Percentiles rank a stretch among this genome's conserved stretches.
These are phyloP conservation scores for Crotalus horridus DNA, from an alignment of 2,113 vertebrate genomes.

Conservation along the genomic window DNA sequence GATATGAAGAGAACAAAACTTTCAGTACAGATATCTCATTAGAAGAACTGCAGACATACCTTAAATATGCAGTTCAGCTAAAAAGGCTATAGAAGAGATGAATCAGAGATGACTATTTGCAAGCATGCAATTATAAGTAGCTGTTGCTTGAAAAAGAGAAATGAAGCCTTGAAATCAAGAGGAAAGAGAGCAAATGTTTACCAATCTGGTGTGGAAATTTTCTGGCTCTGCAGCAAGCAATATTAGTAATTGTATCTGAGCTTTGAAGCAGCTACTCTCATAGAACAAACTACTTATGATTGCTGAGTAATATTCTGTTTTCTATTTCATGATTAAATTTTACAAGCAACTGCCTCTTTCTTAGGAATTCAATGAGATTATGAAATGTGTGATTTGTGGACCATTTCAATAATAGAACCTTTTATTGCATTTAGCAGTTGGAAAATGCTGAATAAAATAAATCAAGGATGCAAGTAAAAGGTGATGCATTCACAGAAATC, in stretches of 20 bases:
- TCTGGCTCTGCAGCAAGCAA: not conserved
- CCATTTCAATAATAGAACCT: not conserved
- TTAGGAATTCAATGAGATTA: not conserved
- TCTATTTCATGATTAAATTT: not conserved
- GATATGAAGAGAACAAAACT: not conserved
- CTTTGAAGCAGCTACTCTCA: not conserved
- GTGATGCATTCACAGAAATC: not conserved
- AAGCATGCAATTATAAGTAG: no score
- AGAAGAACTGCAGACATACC: not conserved
- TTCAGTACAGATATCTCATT: not conserved
- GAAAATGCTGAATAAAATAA: slow-evolving; percentile 4
- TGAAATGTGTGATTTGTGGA: not conserved
- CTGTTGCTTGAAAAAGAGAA: not conserved
- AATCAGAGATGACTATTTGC: not conserved
- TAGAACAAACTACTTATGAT: not conserved
- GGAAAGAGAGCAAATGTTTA: not conserved
- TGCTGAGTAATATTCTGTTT: not conserved
- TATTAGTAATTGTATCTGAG: not conserved
- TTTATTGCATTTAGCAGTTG: not conserved
- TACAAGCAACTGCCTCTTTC: not conserved
- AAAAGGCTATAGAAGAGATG: not conserved
- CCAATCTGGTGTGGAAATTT: not conserved
- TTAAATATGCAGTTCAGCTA: not conserved
- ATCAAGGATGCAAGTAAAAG: not conserved
- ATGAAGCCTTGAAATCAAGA: not conserved